Percentiles rank a stretch among this genome's conserved stretches.
These are phyloP conservation scores for Pogonognathellus flavescens DNA, from an alignment of 1,140 invertebrate genomes.

Conservation along the genomic window DNA sequence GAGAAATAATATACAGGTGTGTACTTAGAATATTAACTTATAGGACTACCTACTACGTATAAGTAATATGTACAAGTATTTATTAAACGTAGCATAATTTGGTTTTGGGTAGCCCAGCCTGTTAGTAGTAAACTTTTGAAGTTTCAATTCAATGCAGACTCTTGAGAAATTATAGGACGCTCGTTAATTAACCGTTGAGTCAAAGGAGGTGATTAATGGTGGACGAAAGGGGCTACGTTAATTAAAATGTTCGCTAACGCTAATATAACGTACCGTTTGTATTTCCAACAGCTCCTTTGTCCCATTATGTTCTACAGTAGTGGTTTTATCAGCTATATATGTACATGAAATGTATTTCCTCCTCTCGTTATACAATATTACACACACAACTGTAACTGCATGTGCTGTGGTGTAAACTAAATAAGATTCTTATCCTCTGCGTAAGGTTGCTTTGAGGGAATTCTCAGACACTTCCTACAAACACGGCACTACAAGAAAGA, in stretches of 20 bases:
- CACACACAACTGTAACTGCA: too few species aligned
- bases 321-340: background rate
- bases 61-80: background rate
- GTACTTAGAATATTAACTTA: background rate
- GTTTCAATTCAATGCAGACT: background rate
- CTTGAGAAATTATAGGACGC: constrained; percentile 16
- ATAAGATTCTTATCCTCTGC: background rate
- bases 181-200: constrained; percentile 50
- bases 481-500: too few species aligned
- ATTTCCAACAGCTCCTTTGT: constrained; percentile 14
- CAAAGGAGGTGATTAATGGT: constrained; percentile 45
- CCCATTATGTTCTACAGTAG: background rate
- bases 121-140: too few species aligned
- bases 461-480: too few species aligned
- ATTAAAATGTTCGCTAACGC: constrained; percentile 36
- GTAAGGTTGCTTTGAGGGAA: too few species aligned
- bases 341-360: background rate
- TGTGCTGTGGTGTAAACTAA: background rate
- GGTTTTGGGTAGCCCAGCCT: background rate
- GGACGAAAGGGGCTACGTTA: constrained; percentile 39
- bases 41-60: background rate
- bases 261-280: constrained; percentile 21
- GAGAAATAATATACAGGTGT: background rate
- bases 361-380: background rate
- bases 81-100: background rate